phyloP scores from a whole-genome alignment of 1,140 invertebrate species.

The Microvelia longipes region DNA sequence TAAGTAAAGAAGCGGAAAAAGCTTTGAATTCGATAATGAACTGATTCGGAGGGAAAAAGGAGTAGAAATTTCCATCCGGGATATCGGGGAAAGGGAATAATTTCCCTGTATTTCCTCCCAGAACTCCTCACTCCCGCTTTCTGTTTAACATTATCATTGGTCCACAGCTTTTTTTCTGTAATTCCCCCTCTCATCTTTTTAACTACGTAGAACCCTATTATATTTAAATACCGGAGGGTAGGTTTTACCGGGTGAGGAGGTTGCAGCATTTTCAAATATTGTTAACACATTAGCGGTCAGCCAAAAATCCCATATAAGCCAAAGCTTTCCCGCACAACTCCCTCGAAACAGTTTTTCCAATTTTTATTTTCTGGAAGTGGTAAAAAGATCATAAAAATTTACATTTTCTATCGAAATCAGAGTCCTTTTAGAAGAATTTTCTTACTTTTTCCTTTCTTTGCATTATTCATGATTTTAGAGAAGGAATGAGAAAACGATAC shows the following conservation, averaged over 20 bases:
- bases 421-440: not conserved
- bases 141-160: too few species aligned
- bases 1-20: too few species aligned
- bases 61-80: too few species aligned
- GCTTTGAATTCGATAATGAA: too few species aligned
- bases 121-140: not conserved
- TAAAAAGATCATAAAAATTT: not conserved
- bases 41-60: too few species aligned
- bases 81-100: not conserved
- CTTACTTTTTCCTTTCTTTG: not conserved
- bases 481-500: not conserved
- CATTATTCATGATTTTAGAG: not conserved
- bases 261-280: not conserved
- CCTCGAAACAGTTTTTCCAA: too few species aligned
- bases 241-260: too few species aligned
- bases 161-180: too few species aligned
- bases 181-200: too few species aligned
- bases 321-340: too few species aligned
- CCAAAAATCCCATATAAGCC: not conserved
- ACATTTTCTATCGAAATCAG: not conserved
- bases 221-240: too few species aligned
- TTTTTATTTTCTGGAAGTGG: too few species aligned
- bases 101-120: not conserved
- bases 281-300: not conserved
- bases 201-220: not conserved